Base-by-base conservation (phyloP, 2,113 vertebrate genomes). In the Pterocles burchelli region DNA sequence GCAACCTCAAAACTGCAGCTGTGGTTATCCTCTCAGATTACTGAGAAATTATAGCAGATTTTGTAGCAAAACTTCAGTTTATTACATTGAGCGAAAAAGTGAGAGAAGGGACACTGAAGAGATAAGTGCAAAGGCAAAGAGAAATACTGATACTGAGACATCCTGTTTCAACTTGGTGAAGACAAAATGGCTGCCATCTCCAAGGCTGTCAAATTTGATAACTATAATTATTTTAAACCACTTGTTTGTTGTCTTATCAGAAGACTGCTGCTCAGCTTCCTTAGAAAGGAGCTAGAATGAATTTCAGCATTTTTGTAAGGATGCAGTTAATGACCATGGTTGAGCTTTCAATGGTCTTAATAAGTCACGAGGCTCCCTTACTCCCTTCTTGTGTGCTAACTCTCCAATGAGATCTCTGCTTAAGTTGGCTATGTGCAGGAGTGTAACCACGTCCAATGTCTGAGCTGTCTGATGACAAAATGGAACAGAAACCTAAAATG, bases 1-100 rank as follows among this genome's bases (percentile, higher is more conserved):
- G 95, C 91, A 96, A 97, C 94, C 94, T 97, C 97, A 96, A 95
- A 97, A 97, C 90, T 97, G 94, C 93, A 96, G 90, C 88, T 97
- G 97, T 88, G 97, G 96, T 97, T 97, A 80, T 93, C 58, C 88
- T 96, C 97, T 98, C 96, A 94, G 78, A 95, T 98, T 97, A 96
- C 95, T 59, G 93, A 93, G 93, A 96, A 97, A 98, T 97, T 96
- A 92, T 65, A 96, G 90, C 49, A 87, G 46, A 86, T 66, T 96
- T 97, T 93, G 80, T 96, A 96, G 86, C 73, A 96, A 96, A 97
- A 87, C 87, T 96, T 87, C 86, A 95, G 85, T 77, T 95, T 96
- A 77, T 93, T 97, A 49, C 83, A 76, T 34, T 79, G 81, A 87
- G 45, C 62, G 21, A 75, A 54, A 88, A 96, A 97, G 71, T 95